Percentiles rank a stretch among this genome's conserved stretches.
These are phyloP conservation scores for Piprites chloris DNA, from an alignment of 2,113 vertebrate genomes.

Conservation along the genomic window DNA sequence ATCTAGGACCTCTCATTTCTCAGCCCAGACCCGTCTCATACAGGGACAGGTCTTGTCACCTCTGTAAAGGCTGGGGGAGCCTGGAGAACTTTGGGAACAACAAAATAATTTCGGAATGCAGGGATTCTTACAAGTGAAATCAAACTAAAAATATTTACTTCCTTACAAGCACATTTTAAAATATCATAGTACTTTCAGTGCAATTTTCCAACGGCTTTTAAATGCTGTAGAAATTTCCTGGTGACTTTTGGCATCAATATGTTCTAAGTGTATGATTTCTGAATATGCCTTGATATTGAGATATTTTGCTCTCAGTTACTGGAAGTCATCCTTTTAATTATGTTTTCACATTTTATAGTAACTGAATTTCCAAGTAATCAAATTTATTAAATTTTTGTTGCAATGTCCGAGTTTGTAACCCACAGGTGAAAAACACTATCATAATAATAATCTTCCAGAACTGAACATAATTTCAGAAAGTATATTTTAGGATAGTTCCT, in stretches of 20 bases:
- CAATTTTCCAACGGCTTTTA: background rate
- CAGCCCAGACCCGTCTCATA: background rate
- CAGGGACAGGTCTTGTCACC: background rate
- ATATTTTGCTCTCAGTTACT: background rate
- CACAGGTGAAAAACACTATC: background rate
- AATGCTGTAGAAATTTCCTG: background rate
- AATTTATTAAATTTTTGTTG: background rate
- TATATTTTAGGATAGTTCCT: background rate
- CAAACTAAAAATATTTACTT: background rate
- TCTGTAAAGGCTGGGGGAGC: background rate
- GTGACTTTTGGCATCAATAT: background rate
- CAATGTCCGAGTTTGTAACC: background rate
- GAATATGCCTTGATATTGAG: background rate
- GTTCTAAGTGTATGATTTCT: background rate
- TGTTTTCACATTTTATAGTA: background rate
- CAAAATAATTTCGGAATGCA: background rate
- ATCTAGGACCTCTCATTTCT: background rate
- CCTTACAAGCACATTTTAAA: background rate
- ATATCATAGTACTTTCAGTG: background rate
- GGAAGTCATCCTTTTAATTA: background rate
- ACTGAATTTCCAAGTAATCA: background rate
- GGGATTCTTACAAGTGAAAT: background rate
- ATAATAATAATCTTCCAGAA: background rate
- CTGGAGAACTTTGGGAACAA: rapidly evolving
- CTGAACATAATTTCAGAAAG: background rate